Percentiles rank a stretch among this genome's conserved stretches.
These are phyloP conservation scores for Tauraco hartlaubi DNA, from an alignment of 2,797 vertebrate species.

Conservation along the genomic window DNA sequence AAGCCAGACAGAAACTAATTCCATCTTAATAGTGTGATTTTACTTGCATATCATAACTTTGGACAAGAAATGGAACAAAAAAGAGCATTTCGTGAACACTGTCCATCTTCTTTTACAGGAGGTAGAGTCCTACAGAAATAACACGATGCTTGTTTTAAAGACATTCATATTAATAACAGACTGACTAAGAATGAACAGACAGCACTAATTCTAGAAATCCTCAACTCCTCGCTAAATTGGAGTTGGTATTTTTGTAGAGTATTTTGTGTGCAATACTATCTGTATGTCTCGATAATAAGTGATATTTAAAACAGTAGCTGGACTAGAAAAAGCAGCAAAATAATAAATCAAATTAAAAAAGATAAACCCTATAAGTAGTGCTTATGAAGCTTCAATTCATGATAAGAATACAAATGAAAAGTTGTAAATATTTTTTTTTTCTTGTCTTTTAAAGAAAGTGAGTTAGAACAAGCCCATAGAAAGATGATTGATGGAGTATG, in stretches of 20 bases:
- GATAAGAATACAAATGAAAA: slow-evolving; percentile 15
- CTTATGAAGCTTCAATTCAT: neutral
- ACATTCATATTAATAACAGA: neutral
- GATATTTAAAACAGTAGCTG: neutral
- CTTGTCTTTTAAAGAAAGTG: neutral
- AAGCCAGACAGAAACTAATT: neutral
- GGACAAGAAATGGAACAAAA: neutral
- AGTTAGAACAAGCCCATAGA: neutral
- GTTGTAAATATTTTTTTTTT: neutral
- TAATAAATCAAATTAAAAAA: neutral
- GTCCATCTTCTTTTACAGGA: neutral
- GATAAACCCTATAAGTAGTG: neutral
- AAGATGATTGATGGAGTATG: slow-evolving; percentile 15
- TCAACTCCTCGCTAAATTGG: neutral
- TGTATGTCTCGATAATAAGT: neutral
- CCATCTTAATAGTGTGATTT: neutral
- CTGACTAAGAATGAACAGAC: neutral
- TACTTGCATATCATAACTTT: neutral
- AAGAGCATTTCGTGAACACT: neutral
- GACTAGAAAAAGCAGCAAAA: neutral
- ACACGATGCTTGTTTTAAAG: neutral
- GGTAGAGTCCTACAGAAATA: neutral
- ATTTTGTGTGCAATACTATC: neutral
- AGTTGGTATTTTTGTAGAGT: neutral
- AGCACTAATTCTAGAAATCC: neutral